Evolutionary conservation across 2,888 invertebrate genomes (phyloP).

Genomic region (Acrobasis repandana): DNA sequence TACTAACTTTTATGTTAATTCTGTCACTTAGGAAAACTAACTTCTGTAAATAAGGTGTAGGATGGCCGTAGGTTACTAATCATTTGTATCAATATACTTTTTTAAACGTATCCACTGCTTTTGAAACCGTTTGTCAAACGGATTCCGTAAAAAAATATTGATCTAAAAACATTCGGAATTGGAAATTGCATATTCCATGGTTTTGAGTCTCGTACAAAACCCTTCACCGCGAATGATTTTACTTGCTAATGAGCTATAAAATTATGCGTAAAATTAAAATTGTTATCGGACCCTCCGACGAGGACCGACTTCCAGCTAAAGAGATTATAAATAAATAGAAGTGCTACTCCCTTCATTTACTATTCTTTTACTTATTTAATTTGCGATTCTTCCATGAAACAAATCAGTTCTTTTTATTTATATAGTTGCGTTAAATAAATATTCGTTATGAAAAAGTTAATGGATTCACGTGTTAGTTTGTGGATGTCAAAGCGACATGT

Average conservation of each 20-base stretch:
- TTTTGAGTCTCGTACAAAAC: conserved; percentile 18
- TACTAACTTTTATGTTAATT: no score
- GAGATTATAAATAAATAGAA: conserved; percentile 24
- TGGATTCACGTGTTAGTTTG: no score
- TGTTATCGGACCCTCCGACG: conserved; percentile 34
- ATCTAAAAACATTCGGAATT: background rate
- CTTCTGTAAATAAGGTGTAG: no score
- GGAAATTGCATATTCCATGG: conserved; percentile 8
- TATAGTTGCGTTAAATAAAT: background rate
- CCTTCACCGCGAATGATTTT: conserved; percentile 39
- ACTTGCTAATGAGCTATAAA: conserved; percentile 54
- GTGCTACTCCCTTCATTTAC: conserved; percentile 13
- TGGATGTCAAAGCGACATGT: no score
- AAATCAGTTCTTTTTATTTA: background rate
- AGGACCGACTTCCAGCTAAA: conserved; percentile 24
- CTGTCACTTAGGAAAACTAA: no score
- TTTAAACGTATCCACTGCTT: no score
- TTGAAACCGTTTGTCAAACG: no score
- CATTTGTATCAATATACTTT: no score
- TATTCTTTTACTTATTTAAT: conserved; percentile 13
- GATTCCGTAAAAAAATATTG: background rate
- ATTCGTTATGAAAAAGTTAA: background rate
- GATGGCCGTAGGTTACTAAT: no score
- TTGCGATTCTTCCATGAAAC: background rate
- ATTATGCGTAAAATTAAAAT: conserved; percentile 49